phyloP scores from a whole-genome alignment of 2,888 invertebrate genomes.

The Phyllotreta striolata region DNA sequence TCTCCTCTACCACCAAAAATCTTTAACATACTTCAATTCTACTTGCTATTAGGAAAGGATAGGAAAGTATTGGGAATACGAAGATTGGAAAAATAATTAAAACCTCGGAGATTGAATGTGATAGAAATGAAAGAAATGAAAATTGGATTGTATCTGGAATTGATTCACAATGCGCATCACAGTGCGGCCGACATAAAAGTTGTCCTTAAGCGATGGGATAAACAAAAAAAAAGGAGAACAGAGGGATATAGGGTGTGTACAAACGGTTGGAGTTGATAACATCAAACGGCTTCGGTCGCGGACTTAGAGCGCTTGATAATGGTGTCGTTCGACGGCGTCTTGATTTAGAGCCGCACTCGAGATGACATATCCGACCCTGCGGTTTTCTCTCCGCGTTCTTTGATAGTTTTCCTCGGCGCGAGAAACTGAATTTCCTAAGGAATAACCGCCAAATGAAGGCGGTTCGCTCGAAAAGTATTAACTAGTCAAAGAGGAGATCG shows the following conservation, averaged over 20 bases:
- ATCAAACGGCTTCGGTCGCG: conserved; percentile 52
- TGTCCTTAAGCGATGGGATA: conserved; percentile 49
- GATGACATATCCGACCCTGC: conserved; percentile 35
- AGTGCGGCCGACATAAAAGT: conserved; percentile 42
- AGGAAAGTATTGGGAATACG: too few species aligned
- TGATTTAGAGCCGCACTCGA: conserved; percentile 51
- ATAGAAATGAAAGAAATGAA: too few species aligned
- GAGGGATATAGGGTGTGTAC: conserved; percentile 53
- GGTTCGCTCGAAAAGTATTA: background rate
- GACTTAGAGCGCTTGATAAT: conserved; percentile 53
- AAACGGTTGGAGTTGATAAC: conserved; percentile 52
- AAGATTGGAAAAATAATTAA: too few species aligned
- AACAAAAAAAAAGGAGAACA: conserved; percentile 49
- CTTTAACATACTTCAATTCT: too few species aligned
- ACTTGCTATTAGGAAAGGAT: too few species aligned
- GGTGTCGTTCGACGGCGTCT: conserved; percentile 54
- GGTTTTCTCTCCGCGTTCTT: conserved; percentile 29
- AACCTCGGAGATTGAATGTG: too few species aligned
- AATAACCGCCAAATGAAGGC: conserved; percentile 12
- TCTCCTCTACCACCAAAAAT: background rate
- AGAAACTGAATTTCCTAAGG: conserved; percentile 23
- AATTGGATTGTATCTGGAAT: too few species aligned
- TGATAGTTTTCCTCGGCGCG: conserved; percentile 25
- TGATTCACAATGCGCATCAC: background rate
- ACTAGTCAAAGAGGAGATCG: too few species aligned